Base-by-base conservation (phyloP, 2,888 invertebrate genomes). In the Fragum sueziense region DNA sequence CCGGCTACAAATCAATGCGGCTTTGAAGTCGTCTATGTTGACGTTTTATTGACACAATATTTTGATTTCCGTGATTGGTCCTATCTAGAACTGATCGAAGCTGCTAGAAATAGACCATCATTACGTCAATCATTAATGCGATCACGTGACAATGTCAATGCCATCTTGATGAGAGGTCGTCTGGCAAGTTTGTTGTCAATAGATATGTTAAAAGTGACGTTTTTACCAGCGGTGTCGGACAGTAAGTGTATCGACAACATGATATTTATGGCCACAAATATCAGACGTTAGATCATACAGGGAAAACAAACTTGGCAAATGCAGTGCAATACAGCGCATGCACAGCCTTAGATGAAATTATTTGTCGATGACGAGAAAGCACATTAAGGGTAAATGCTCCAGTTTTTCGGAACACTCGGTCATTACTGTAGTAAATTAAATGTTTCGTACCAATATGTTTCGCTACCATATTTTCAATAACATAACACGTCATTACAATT, bases 21-120 rank as follows among this genome's bases (percentile, higher is more conserved):
- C 62, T 62, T 62, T 62, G 62, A 62, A 62, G 62, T 62, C 29
- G 11, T 33, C 3, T 62, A n/a, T 62, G n/a, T 3, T 62, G 62
- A 62, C 62, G 34, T 62, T 29, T 62, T 62, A 62, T 62, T 62
- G 62, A 62, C 62, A 62, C 62, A 34, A 34, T 62, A 62, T 62
- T 62, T 62, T 62, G 29, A 29, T 33, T 33, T 62, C 33, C 29
- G 17, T 57, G 70, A 70, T 70, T 22, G 29, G 37, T 25, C 17
- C 33, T 11, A 57, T 31, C 57, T 33, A 27, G 17, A 70, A n/a
- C 57, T 70, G 57, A 57, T 70, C 57, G 70, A 17, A n/a, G 2
- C 57, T 57, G 70, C 70, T 34, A 57, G 52, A 57, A 57, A 54
- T 57, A 34, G 57, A 51, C 41, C 29, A n/a, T 2, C 9, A 7